A percentile compares a stretch with the other conserved stretches of the same genome.
phyloP scores from a whole-genome alignment of 2,888 invertebrate genomes.

The Hyalella azteca region DNA sequence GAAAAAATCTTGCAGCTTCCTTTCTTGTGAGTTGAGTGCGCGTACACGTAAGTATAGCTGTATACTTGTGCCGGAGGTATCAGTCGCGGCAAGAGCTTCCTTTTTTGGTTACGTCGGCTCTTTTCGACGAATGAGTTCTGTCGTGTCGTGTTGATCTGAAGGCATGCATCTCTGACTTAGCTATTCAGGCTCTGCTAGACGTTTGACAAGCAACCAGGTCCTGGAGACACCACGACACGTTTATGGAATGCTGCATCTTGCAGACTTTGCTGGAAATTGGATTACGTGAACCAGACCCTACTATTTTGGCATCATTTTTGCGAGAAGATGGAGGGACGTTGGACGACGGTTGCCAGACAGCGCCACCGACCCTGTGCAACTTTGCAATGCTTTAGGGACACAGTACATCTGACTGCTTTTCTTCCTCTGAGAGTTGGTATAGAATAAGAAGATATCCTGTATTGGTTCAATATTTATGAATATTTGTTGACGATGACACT shows the following conservation, averaged over 20 bases:
- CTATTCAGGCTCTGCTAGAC: too few relatives aligned
- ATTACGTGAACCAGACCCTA: slow-evolving; percentile 33
- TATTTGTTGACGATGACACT: too few relatives aligned
- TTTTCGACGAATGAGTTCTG: slow-evolving; percentile 5
- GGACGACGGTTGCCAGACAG: slow-evolving; percentile 30
- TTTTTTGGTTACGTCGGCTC: neutral
- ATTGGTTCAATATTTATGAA: too few relatives aligned
- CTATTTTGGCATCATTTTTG: slow-evolving; percentile 36
- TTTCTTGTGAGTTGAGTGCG: neutral
- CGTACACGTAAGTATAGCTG: neutral
- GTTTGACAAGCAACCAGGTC: neutral
- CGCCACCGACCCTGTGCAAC: slow-evolving; percentile 24
- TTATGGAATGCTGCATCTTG: slow-evolving; percentile 23
- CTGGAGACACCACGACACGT: neutral
- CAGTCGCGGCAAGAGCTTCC: neutral
- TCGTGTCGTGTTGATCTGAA: slow-evolving; percentile 11
- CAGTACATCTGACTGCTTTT: neutral
- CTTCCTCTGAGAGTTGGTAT: too few relatives aligned
- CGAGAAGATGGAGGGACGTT: slow-evolving; percentile 31
- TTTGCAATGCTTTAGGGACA: slow-evolving; percentile 19
- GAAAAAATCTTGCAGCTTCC: slow-evolving; percentile 1
- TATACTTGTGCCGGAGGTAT: neutral
- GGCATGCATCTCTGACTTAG: neutral
- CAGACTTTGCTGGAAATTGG: slow-evolving; percentile 18
- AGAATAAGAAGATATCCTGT: too few relatives aligned